These are phyloP conservation scores for Scatophagus argus DNA, from an alignment of 2,113 vertebrate species.

Conservation along the genomic window DNA sequence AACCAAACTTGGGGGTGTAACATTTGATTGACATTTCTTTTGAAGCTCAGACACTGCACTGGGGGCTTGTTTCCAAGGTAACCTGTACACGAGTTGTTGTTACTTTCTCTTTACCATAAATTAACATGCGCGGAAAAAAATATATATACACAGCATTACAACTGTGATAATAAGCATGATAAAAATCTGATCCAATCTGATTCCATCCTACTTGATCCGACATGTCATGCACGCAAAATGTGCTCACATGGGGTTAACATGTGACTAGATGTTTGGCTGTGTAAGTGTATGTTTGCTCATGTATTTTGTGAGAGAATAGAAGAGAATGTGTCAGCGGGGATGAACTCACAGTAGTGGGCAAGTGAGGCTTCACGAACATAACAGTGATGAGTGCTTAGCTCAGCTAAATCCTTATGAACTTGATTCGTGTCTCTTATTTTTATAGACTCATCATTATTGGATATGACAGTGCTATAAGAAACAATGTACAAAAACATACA, in stretches of 20 bases:
- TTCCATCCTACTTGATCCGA: neutral
- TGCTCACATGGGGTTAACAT: neutral
- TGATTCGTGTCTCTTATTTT: no score
- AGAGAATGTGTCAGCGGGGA: neutral
- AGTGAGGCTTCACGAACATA: neutral
- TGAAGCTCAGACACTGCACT: slow-evolving; percentile 33
- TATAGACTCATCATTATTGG: no score
- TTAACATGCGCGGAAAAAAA: neutral
- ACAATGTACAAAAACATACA: no score
- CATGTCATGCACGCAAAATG: neutral
- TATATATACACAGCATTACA: neutral
- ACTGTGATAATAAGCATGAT: no score
- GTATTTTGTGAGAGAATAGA: neutral
- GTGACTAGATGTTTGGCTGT: neutral
- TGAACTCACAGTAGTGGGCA: neutral
- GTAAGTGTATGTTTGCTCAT: neutral
- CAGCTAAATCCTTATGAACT: neutral
- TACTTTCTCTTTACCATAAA: slow-evolving; percentile 25
- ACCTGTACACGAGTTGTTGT: slow-evolving; percentile 31
- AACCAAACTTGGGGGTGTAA: slow-evolving; percentile 20
- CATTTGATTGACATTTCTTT: slow-evolving; percentile 40
- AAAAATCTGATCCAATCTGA: neutral
- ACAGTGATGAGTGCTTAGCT: neutral
- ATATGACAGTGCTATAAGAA: neutral
- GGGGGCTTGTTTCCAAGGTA: slow-evolving; percentile 66